Conservation (phyloP, 2,888 invertebrate genomes). For the Dione juno region DNA sequence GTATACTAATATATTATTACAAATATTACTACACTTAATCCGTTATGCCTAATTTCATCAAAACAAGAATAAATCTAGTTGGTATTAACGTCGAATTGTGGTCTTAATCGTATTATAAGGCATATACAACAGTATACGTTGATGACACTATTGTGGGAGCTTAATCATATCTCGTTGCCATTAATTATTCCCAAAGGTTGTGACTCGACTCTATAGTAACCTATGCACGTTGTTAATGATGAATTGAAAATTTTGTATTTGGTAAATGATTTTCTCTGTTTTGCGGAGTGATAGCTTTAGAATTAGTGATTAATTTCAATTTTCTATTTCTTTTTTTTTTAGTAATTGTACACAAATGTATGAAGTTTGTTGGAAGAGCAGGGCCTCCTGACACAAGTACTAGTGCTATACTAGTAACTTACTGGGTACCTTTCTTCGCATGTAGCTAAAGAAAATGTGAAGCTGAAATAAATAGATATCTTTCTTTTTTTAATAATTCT, state of each 20-base stretch:
- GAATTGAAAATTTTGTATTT: background rate
- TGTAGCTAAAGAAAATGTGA: too few relatives aligned
- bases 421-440: too few relatives aligned
- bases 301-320: too few relatives aligned
- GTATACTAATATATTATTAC: background rate
- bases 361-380: too few relatives aligned
- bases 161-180: slow-evolving; percentile 74
- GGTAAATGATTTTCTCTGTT: background rate
- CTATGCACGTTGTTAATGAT: slow-evolving; percentile 49
- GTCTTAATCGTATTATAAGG: slow-evolving; percentile 63
- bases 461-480: too few relatives aligned
- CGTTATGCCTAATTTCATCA: slow-evolving; percentile 33
- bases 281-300: too few relatives aligned
- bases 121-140: slow-evolving; percentile 52
- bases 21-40: background rate
- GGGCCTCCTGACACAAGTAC: too few relatives aligned
- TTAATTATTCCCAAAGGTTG: slow-evolving; percentile 71
- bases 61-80: slow-evolving; percentile 41
- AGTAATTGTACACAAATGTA: too few relatives aligned
- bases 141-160: slow-evolving; percentile 75
- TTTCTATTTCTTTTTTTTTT: too few relatives aligned
- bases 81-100: slow-evolving; percentile 55
- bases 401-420: too few relatives aligned
- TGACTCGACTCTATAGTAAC: slow-evolving; percentile 61
- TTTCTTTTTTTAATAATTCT: too few relatives aligned